Evolutionary conservation across 1,140 invertebrate species (phyloP), one percentile per base, ranked within the genome.

Genomic region (Scaptomyza hsui): DNA sequence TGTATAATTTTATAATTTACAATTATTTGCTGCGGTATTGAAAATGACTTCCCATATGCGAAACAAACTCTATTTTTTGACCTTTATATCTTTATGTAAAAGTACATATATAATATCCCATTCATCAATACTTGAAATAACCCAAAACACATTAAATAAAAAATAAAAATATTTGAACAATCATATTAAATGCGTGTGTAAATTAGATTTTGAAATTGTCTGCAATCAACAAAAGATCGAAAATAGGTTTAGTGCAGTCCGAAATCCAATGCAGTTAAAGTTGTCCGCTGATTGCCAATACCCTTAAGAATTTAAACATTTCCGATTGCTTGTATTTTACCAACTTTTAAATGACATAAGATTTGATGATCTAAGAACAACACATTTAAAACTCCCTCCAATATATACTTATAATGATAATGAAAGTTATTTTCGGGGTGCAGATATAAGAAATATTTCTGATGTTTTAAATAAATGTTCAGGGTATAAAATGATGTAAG

Each of bases 111-210:
- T 37, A 37, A n/a, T 37, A n/a, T 6, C 26, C 1, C 26, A 37
- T 4, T n/a, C 3, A 35, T 37, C 10, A 37, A 37, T n/a, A 37
- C 12, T n/a, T 37, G 32, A 12, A 37, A 24, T 29, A 7, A 47
- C 18, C 5, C 6, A 45, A 26, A 29, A 35, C 42, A 59, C 42
- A 47, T 55, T 55, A 19, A 55, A 41, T 39, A 15, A 39, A 21
- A 1, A 55, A 55, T 55, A 55, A 55, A 55, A 35, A 29, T 2
- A 9, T 29, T 29, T 41, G 16, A 55, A 29, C 26, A 10, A 39
- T 52, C 32, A 41, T 39, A 4, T 41, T 16, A 21, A 55, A 32
- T 32, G n/a, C 13, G 12, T 26, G 47, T 37, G 32, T n/a, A n/a
- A 12, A 37, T 37, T 4, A 37, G 32, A 1, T 35, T 35, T 35